phyloP scores from a whole-genome alignment of 2,113 vertebrate genomes.

The Helogale parvula region DNA sequence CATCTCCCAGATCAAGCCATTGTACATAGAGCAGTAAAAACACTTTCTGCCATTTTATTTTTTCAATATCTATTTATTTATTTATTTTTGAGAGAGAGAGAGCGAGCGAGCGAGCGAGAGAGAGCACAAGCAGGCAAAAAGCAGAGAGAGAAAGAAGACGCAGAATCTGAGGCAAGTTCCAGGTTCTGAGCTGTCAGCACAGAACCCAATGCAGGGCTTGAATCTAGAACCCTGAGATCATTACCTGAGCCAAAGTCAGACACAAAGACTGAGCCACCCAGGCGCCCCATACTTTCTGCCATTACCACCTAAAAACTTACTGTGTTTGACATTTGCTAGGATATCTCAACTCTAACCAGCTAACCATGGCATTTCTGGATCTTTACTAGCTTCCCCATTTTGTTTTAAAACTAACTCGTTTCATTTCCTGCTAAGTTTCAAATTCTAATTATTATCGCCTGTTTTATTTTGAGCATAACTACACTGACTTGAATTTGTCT shows the following conservation, averaged over 20 bases:
- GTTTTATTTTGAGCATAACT: conserved; percentile 8
- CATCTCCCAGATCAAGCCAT: background rate
- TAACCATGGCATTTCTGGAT: background rate
- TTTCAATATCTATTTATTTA: background rate
- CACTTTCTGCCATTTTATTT: background rate
- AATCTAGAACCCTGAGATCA: too few species aligned
- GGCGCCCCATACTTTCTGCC: background rate
- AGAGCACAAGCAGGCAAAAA: too few species aligned
- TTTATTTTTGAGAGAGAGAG: too few species aligned
- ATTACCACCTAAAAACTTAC: background rate
- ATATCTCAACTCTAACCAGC: background rate
- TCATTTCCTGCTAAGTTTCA: conserved; percentile 1
- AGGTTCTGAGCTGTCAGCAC: too few species aligned
- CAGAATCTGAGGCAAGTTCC: too few species aligned
- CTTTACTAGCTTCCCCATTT: background rate
- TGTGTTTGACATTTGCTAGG: background rate
- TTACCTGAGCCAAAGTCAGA: too few species aligned
- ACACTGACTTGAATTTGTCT: conserved; percentile 32
- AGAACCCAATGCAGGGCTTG: too few species aligned
- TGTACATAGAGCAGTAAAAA: background rate
- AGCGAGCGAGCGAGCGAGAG: too few species aligned
- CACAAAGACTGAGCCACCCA: too few species aligned
- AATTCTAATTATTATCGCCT: conserved; percentile 34
- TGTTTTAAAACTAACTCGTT: conserved; percentile 34
- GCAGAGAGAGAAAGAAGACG: too few species aligned